These are phyloP conservation scores for Centrocercus urophasianus DNA, from an alignment of 2,113 vertebrate species.

Conservation along the genomic window DNA sequence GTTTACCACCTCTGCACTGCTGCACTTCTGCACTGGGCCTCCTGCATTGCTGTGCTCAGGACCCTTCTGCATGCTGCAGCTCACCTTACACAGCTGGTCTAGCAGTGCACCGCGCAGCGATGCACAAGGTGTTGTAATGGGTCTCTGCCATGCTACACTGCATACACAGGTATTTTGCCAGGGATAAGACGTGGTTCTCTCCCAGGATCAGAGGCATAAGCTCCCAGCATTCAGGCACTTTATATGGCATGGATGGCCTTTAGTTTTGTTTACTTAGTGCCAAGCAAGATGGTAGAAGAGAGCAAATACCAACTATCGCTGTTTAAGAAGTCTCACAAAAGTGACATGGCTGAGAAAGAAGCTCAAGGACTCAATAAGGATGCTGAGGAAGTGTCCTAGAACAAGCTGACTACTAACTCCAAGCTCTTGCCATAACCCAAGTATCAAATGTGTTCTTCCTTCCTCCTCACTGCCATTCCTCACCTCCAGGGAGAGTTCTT, in stretches of 20 bases:
- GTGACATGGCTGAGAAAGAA: background rate
- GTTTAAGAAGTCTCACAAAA: background rate
- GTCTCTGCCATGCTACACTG: background rate
- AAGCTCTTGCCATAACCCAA: background rate
- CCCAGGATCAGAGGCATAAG: background rate
- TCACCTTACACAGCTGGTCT: background rate
- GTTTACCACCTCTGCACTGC: rapidly evolving
- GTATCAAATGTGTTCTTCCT: background rate
- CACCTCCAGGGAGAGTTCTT: background rate
- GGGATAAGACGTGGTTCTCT: background rate
- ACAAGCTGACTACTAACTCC: background rate
- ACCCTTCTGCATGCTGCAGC: background rate
- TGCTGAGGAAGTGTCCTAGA: background rate
- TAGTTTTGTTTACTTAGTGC: background rate
- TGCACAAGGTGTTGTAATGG: background rate
- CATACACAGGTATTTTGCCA: background rate
- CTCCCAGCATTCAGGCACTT: background rate
- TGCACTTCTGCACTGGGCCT: background rate
- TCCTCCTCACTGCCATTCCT: background rate
- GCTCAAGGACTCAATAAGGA: rapidly evolving
- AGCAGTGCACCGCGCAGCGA: rapidly evolving
- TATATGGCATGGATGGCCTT: too few relatives aligned
- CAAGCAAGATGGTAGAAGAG: background rate
- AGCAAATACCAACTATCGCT: background rate
- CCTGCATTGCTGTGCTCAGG: background rate